Percentiles rank a stretch among this genome's conserved stretches.
phyloP scores from a whole-genome alignment of 2,888 invertebrate species.

The Boloria selene region DNA sequence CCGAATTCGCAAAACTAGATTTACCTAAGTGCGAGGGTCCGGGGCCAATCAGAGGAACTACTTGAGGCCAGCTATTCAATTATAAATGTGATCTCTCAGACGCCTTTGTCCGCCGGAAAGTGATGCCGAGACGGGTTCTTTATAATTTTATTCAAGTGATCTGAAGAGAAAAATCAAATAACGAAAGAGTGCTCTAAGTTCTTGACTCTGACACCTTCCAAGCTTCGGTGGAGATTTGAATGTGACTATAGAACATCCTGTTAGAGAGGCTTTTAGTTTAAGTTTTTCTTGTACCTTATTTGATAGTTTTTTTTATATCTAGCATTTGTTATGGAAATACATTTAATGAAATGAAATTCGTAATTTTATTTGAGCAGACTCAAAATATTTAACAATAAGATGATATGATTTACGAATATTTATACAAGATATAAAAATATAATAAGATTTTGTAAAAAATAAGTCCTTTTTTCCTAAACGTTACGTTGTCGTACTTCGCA shows the following conservation, averaged over 20 bases:
- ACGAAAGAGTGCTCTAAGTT: no score
- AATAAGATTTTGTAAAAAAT: neutral
- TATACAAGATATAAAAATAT: no score
- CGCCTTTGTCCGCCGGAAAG: conserved; percentile 21
- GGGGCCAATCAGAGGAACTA: conserved; percentile 58
- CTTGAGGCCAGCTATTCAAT: conserved; percentile 63
- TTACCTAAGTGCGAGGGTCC: conserved; percentile 32
- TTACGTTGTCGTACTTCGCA: neutral
- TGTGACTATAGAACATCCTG: no score
- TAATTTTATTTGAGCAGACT: no score
- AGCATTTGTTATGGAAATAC: no score
- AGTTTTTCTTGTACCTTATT: no score
- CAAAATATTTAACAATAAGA: no score
- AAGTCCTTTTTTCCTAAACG: neutral
- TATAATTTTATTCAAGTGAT: conserved; percentile 5
- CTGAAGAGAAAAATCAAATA: neutral
- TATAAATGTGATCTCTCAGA: conserved; percentile 49
- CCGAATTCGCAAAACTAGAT: conserved; percentile 24
- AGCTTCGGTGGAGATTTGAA: no score
- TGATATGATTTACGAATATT: no score
- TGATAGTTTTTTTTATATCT: no score
- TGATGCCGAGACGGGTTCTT: conserved; percentile 8
- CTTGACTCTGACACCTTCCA: neutral
- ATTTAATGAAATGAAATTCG: no score
- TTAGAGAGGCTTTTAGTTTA: no score